These are phyloP conservation scores for Tetramorium alpestre DNA, from an alignment of 1,140 invertebrate genomes.

Conservation along the genomic window DNA sequence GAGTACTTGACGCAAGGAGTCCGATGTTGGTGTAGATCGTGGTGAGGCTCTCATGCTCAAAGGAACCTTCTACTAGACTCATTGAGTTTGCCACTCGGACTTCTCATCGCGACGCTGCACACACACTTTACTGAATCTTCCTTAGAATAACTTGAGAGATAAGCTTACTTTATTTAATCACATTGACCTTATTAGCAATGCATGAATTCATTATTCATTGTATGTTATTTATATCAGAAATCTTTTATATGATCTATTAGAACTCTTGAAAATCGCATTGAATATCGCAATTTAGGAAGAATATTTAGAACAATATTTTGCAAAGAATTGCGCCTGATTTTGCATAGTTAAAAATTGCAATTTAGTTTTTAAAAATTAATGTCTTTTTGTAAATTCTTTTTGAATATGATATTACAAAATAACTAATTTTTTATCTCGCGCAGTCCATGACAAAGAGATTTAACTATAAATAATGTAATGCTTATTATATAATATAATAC, in stretches of 20 bases:
- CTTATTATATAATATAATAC: background rate
- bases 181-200: background rate
- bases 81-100: slow-evolving; percentile 68
- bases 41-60: slow-evolving; percentile 64
- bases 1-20: slow-evolving; percentile 71
- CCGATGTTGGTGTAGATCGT: slow-evolving; percentile 75
- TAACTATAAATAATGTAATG: slow-evolving; percentile 4
- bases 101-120: slow-evolving; percentile 4
- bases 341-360: background rate
- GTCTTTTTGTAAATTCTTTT: background rate
- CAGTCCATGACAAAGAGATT: background rate
- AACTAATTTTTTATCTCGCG: background rate
- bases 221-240: background rate
- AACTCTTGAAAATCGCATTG: no score
- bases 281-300: background rate
- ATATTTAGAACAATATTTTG: background rate
- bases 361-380: background rate
- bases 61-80: slow-evolving; percentile 67
- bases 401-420: background rate
- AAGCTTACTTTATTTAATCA: slow-evolving; percentile 61
- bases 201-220: background rate
- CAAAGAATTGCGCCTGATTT: background rate
- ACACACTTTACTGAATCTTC: slow-evolving; percentile 8
- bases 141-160: slow-evolving; percentile 45
- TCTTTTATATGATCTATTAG: background rate